Percentiles rank a stretch among this genome's conserved stretches.
Conservation (phyloP, 1,140 invertebrate species). For the Camponotus floridanus region DNA sequence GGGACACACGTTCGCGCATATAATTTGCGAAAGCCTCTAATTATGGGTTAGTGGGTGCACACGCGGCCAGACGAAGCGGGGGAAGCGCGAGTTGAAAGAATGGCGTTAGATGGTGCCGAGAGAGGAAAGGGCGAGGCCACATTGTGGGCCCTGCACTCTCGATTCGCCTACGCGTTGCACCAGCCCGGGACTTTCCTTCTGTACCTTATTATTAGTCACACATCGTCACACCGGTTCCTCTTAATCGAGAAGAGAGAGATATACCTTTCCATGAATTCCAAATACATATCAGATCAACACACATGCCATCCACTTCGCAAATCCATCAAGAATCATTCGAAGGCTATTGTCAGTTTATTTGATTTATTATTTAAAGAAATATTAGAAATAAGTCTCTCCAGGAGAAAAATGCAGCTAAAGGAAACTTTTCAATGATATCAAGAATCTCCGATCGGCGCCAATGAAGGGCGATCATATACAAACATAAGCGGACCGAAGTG, state of each 20-base stretch:
- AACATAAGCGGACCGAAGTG: background rate
- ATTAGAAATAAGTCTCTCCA: background rate
- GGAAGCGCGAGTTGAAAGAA: constrained; percentile 74
- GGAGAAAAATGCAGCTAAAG: background rate
- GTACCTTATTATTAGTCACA: constrained; percentile 75
- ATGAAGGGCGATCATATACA: background rate
- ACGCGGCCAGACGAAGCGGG: constrained; percentile 67
- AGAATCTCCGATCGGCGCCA: background rate
- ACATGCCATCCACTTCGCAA: background rate
- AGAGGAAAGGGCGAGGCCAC: constrained; percentile 83
- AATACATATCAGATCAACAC: background rate
- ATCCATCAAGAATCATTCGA: constrained; percentile 31
- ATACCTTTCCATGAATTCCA: constrained; percentile 16
- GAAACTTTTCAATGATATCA: background rate
- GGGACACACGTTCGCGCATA: constrained; percentile 85
- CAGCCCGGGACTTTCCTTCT: constrained; percentile 73
- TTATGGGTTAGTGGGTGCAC: constrained; percentile 84
- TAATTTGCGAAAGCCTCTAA: constrained; percentile 86
- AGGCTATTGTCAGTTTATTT: background rate
- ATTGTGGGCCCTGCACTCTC: constrained; percentile 75
- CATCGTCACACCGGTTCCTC: constrained; percentile 21
- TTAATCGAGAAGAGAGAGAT: background rate
- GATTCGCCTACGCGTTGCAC: constrained; percentile 83
- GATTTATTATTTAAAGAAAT: background rate
- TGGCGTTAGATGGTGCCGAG: constrained; percentile 68